Base-by-base conservation (phyloP, 2,113 vertebrate species). In the Gopherus flavomarginatus region DNA sequence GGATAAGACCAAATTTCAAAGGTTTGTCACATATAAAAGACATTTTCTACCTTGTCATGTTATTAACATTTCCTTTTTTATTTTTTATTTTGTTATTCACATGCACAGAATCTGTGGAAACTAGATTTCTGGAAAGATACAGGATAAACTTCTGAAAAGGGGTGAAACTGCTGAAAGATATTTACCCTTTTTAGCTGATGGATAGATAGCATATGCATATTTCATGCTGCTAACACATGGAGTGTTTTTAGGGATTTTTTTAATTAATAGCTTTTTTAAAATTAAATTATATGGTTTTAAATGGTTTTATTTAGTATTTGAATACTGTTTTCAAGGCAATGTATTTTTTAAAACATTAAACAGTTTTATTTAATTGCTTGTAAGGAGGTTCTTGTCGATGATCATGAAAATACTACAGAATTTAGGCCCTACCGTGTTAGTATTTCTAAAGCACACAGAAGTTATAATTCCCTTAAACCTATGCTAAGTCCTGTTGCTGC, bases 1-100 rank as follows among this genome's bases (percentile, higher is more conserved):
- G 99, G 98, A 99, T 99, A 98, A 98, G 99, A 90, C 99, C 99
- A 90, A 99, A 99, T 98, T 99, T 99, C 98, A 99, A 99, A 99
- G 99, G 99, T 99, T 97, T 97, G 99, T 97, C 90, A 92, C 35
- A 78, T 92, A 49, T 52, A 81, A 95, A 53, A 86, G 65, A 72
- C 3, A 59, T 75, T 24, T 75, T 83, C 92, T 69, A 38, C 53
- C 3, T 50, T 96, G 86, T 85, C 14, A 35, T 53, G 53, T 90
- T 81, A 81, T 86, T 89, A 93, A 85, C 29, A 17, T 72, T 53
- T 56, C 65, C 4, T 53, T 42, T 93, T 93, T 35, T 50, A 50
- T 50, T 16, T 50, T 50, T 50, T 50, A 50, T 77, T 0, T 1
- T 86, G 1, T 83, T 88, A 11, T 92, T 83, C 22, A 85, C 22